A percentile compares a stretch with the other conserved stretches of the same genome.
Evolutionary conservation across 2,797 vertebrate genomes (phyloP).

Genomic region (Hippoglossus hippoglossus): DNA sequence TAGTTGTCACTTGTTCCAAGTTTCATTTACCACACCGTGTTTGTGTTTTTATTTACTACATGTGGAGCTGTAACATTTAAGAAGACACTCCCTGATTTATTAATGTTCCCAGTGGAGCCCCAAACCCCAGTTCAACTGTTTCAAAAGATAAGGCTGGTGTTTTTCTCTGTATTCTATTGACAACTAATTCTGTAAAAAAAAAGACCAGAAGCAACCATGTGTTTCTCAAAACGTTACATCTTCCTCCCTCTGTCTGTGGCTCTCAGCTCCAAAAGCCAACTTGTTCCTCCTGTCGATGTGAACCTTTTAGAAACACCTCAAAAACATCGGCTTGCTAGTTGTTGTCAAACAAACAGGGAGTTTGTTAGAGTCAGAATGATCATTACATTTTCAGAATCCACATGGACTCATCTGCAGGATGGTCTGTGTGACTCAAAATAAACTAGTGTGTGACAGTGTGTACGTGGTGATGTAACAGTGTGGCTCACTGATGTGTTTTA

Average conservation of each 20-base stretch:
- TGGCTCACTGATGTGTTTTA: too few relatives aligned
- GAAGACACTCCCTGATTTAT: conserved; percentile 13
- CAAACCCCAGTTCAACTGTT: not conserved
- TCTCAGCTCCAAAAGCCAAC: not conserved
- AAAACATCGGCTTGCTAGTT: not conserved
- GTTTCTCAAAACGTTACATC: not conserved
- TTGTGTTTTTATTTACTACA: conserved; percentile 57
- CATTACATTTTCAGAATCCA: not conserved
- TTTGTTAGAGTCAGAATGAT: not conserved
- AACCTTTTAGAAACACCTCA: not conserved
- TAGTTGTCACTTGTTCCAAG: conserved; percentile 73
- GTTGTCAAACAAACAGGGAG: not conserved
- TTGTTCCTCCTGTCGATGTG: not conserved
- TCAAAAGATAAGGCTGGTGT: conserved; percentile 17
- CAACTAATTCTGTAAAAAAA: conserved; percentile 1
- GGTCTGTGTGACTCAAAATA: not conserved
- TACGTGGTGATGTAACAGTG: not conserved
- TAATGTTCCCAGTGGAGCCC: not conserved
- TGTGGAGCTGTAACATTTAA: conserved; percentile 37
- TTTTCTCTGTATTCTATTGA: conserved; percentile 9
- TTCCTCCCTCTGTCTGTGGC: not conserved
- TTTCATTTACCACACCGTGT: conserved; percentile 79
- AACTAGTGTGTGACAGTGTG: not conserved
- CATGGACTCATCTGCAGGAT: not conserved
- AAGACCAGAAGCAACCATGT: conserved; percentile 7